A percentile compares a stretch with the other conserved stretches of the same genome.
Evolutionary conservation across 2,797 vertebrate species (phyloP).

Genomic region (Galago senegalensis): DNA sequence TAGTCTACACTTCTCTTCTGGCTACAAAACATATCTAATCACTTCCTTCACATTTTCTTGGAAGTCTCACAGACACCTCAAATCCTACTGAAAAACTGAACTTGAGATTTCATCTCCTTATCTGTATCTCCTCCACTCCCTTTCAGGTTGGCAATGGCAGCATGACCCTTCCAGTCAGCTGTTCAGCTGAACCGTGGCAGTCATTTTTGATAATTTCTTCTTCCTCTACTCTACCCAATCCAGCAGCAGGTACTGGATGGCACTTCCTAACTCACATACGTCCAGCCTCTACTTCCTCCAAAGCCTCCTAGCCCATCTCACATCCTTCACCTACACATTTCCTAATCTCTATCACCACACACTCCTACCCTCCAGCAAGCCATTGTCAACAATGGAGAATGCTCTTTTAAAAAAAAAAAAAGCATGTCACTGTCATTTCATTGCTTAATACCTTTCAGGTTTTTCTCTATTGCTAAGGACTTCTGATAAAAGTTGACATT

Average conservation of each 20-base stretch:
- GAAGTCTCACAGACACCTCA: not conserved
- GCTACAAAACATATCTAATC: not conserved
- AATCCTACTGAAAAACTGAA: not conserved
- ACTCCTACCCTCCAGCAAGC: not conserved
- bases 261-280: not conserved
- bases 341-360: not conserved
- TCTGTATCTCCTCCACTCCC: not conserved
- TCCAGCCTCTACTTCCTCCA: not conserved
- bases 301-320: not conserved
- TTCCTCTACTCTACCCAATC: not conserved
- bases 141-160: not conserved
- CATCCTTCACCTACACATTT: not conserved
- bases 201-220: not conserved
- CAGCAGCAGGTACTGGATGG: not conserved
- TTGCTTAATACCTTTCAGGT: not conserved
- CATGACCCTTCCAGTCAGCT: not conserved
- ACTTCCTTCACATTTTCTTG: not conserved
- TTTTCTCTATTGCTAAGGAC: not conserved
- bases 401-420: not conserved
- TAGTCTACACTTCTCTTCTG: not conserved
- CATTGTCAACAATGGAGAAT: not conserved
- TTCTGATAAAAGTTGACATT: not conserved
- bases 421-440: not conserved
- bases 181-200: not conserved
- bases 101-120: not conserved